These are phyloP conservation scores for Napeogenes sylphis DNA, from an alignment of 2,888 invertebrate genomes.

Conservation along the genomic window DNA sequence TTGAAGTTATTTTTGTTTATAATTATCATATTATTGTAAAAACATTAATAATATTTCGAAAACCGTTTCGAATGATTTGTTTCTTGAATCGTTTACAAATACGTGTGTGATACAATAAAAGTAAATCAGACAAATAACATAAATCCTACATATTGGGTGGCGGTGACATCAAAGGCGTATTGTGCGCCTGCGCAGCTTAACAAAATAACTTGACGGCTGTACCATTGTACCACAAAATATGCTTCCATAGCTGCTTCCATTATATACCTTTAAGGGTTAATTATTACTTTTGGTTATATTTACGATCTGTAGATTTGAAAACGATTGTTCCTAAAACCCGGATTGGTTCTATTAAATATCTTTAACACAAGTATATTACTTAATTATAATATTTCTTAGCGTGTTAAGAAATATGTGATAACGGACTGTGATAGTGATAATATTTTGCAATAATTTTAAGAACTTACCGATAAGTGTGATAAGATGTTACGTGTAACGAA, in stretches of 20 bases:
- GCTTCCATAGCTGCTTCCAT: constrained; percentile 27
- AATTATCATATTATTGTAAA: too few relatives aligned
- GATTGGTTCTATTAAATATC: too few relatives aligned
- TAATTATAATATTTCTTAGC: constrained; percentile 7
- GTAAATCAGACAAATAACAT: constrained; percentile 8
- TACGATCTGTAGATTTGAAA: too few relatives aligned
- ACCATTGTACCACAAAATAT: constrained; percentile 39
- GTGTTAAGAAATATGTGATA: constrained; percentile 12
- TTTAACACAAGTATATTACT: background rate
- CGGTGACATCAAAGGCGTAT: constrained; percentile 53
- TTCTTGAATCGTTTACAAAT: background rate
- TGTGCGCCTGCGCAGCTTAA: constrained; percentile 39
- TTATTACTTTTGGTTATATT: background rate
- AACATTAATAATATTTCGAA: too few relatives aligned
- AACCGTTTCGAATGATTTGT: background rate
- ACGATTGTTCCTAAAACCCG: too few relatives aligned
- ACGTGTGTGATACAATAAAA: background rate
- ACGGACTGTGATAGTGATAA: constrained; percentile 11
- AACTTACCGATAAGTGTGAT: constrained; percentile 13
- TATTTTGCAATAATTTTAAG: constrained; percentile 19
- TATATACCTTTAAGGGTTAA: constrained; percentile 2
- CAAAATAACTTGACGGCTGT: constrained; percentile 31
- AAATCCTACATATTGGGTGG: constrained; percentile 19
- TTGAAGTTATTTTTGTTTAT: background rate
- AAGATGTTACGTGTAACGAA: constrained; percentile 3